phyloP scores from a whole-genome alignment of 1,140 invertebrate species.

The Agrypnia vestita region DNA sequence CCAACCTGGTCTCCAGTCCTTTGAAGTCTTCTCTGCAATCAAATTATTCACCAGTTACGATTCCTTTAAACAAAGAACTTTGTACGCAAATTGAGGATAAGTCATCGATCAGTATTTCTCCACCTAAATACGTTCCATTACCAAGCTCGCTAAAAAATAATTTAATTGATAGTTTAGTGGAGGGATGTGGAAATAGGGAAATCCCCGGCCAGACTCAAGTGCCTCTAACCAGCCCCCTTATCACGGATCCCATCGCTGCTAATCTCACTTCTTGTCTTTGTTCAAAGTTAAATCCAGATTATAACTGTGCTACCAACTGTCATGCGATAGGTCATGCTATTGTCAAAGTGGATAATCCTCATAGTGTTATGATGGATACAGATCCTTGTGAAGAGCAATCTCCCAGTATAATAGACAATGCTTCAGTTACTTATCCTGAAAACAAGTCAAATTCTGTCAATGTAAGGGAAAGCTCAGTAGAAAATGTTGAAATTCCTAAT shows the following conservation, averaged over 20 bases:
- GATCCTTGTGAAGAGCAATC: constrained; percentile 68
- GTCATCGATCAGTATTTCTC: constrained; percentile 3
- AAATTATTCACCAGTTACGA: constrained; percentile 37
- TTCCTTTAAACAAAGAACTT: constrained; percentile 2
- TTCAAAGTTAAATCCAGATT: constrained; percentile 63
- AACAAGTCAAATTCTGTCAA: neutral
- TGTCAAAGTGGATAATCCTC: constrained; percentile 43
- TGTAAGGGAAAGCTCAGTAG: neutral
- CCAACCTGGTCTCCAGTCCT: constrained; percentile 76
- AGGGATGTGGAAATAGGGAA: neutral
- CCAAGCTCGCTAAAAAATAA: constrained; percentile 60
- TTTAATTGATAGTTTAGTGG: constrained; percentile 55
- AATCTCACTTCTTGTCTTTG: constrained; percentile 70
- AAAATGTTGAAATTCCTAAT: neutral
- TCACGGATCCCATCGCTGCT: constrained; percentile 68
- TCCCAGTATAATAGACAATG: constrained; percentile 51
- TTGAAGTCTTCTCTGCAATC: constrained; percentile 68
- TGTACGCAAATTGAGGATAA: constrained; percentile 47
- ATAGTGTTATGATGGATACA: constrained; percentile 39
- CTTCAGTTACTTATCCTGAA: constrained; percentile 8
- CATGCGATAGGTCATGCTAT: constrained; percentile 43
- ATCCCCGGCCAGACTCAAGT: constrained; percentile 10
- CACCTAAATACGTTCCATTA: constrained; percentile 56
- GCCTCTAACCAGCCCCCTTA: constrained; percentile 40
- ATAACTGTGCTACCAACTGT: constrained; percentile 52